Conservation (phyloP, 1,140 invertebrate genomes). For the Vanessa atalanta region DNA sequence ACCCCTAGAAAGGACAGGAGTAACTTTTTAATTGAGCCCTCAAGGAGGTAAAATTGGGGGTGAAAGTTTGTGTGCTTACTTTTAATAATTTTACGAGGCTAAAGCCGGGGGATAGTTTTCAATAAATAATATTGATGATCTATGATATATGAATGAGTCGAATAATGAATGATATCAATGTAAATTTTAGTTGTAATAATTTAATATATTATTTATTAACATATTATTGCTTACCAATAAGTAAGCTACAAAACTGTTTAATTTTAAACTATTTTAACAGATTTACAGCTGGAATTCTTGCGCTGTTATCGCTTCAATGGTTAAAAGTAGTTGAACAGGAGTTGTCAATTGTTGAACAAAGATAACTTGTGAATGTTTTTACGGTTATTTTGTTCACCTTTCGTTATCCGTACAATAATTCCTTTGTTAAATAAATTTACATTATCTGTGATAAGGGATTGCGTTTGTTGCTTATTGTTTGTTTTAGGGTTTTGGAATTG, state of each 20-base stretch:
- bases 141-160: too few species aligned
- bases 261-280: background rate
- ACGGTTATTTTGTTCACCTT: slow-evolving; percentile 36
- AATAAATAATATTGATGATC: too few species aligned
- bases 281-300: slow-evolving; percentile 17
- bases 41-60: too few species aligned
- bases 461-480: slow-evolving; percentile 36
- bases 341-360: slow-evolving; percentile 34
- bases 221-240: too few species aligned
- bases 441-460: slow-evolving; percentile 34
- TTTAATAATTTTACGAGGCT: background rate
- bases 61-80: background rate
- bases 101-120: background rate
- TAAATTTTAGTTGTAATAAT: too few species aligned
- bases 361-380: slow-evolving; percentile 23
- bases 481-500: slow-evolving; percentile 15
- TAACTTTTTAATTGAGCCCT: too few species aligned
- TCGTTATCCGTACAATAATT: slow-evolving; percentile 14
- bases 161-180: too few species aligned
- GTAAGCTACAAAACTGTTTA: too few species aligned
- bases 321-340: slow-evolving; percentile 20
- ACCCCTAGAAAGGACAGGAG: too few species aligned
- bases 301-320: background rate
- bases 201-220: too few species aligned
- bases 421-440: background rate